Conservation (phyloP, 23 tunicate genomes). For the Ciona savignyi region DNA sequence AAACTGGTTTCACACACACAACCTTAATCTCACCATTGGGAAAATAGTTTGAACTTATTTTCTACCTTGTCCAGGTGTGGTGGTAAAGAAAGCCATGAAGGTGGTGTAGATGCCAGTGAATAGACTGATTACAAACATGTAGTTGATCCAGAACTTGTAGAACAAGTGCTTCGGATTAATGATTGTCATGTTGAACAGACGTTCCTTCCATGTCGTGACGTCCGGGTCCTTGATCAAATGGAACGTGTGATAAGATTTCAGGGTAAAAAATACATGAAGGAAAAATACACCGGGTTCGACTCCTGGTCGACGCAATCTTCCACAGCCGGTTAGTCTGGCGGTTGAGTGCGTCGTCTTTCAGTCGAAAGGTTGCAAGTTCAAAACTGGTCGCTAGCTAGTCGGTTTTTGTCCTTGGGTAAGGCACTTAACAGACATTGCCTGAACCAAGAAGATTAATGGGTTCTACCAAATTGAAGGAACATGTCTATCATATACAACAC, state of each 20-base stretch:
- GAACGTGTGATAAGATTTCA: not conserved
- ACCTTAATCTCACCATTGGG: too few species aligned
- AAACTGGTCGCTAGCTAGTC: too few species aligned
- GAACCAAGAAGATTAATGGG: too few species aligned
- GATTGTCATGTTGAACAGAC: slow-evolving; percentile 32
- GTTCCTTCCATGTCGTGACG: slow-evolving; percentile 22
- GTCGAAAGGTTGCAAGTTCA: too few species aligned
- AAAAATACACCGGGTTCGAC: not conserved
- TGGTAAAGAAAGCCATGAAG: slow-evolving; percentile 67
- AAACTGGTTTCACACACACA: too few species aligned
- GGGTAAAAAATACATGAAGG: not conserved
- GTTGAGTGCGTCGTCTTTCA: too few species aligned
- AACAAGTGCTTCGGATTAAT: slow-evolving; percentile 52
- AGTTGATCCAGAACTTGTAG: slow-evolving; percentile 39
- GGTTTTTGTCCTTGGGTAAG: too few species aligned
- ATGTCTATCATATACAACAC: too few species aligned
- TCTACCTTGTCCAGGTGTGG: slow-evolving; percentile 63
- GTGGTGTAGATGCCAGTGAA: slow-evolving; percentile 57
- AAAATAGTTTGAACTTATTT: too few species aligned
- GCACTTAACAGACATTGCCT: too few species aligned
- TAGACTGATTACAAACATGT: slow-evolving; percentile 25
- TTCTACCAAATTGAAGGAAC: too few species aligned
- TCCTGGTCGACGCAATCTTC: not conserved
- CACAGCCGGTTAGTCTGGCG: not conserved
- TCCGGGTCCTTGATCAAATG: slow-evolving; percentile 33